Evolutionary conservation across 2,888 invertebrate species (phyloP), one percentile per base, ranked within the genome.

Genomic region (Thalpophila matura): DNA sequence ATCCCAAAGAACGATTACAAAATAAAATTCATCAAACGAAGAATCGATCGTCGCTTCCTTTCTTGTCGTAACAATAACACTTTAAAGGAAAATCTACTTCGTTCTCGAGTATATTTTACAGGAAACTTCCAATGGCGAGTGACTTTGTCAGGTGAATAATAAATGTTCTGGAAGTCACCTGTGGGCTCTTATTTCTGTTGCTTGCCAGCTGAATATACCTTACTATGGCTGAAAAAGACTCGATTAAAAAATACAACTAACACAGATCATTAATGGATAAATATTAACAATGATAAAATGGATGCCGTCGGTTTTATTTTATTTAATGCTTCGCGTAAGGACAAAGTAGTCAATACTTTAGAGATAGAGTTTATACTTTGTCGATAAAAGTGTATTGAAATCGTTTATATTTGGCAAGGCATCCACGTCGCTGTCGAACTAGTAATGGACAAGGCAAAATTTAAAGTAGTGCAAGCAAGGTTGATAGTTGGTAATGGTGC

Each of bases 141-240:
- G 88, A 91, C 88, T 89, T 81, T 85, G 90, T 86, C 88, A 86
- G 78, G 72, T 92, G 89, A 92, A 92, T 92, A 91, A 91, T 91
- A 89, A 91, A 92, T 91, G 88, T 81, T 77, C 59, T 69, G 81
- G 80, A 84, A 86, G 84, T 85, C 78, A 78, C 85, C 74, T 64
- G 79, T 80, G 74, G 61, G 80, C 84, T 84, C 83, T 87, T 89
- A 88, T 88, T 89, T 87, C 81, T 86, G 82, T 86, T 81, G 62
- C 66, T 68, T 67, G 63, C 63, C 37, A 55, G 64, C 69, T 71
- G 70, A 74, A 82, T 72, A 79, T 73, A 33, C 46, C 33, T 57
- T 26, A 27, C 38, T 46, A 50, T 50, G 29, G 24, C 40, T 61
- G 20, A 14, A 49, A 56, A 57, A 43, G 46, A 56, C 26, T 42